Conservation (phyloP, 2,797 vertebrate species). For the Phataginus tricuspis region DNA sequence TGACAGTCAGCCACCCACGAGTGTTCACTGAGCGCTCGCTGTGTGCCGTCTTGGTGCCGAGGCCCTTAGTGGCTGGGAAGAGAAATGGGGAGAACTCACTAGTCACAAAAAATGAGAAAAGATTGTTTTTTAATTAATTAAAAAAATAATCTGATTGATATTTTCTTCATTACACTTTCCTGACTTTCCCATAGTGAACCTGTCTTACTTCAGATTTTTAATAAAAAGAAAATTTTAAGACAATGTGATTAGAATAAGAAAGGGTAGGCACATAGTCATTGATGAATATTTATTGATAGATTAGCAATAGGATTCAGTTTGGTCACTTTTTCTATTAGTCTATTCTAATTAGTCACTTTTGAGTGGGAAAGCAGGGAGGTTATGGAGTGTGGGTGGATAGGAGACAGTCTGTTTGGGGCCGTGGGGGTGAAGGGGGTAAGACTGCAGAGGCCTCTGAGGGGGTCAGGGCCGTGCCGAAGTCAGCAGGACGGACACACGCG, state of each 20-base stretch:
- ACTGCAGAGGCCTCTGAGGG: not conserved
- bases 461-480: rapidly evolving
- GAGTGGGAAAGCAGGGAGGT: not conserved
- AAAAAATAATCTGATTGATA: not conserved
- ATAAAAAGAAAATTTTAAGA: not conserved
- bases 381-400: not conserved
- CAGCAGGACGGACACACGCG: not conserved
- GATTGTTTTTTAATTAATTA: conserved; percentile 17
- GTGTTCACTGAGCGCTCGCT: not conserved
- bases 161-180: not conserved
- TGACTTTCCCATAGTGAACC: not conserved
- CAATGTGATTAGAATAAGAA: not conserved
- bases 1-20: not conserved
- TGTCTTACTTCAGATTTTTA: not conserved
- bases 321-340: too few relatives aligned
- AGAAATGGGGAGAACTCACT: not conserved
- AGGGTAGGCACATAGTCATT: not conserved
- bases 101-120: not conserved
- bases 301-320: not conserved
- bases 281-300: not conserved
- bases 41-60: not conserved
- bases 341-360: not conserved
- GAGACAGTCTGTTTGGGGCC: too few relatives aligned
- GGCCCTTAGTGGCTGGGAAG: not conserved
- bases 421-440: rapidly evolving